Evolutionary conservation across 2,113 vertebrate species (phyloP), one percentile per base, ranked within the genome.

Genomic region (Ia io): DNA sequence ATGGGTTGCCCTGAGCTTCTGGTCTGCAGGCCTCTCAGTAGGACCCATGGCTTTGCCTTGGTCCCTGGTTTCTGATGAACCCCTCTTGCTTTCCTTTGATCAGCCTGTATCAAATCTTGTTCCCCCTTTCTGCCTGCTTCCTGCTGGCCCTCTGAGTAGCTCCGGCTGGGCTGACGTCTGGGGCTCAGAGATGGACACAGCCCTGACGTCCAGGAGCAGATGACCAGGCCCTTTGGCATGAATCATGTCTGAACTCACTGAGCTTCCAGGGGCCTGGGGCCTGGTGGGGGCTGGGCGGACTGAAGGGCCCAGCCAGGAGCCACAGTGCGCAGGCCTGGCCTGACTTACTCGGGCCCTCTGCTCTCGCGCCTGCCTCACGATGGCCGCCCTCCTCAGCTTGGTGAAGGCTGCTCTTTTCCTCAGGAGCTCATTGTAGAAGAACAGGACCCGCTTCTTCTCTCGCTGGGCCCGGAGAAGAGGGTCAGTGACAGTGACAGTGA

Each of bases 391-490:
- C 71, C 98, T 98, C 30, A 98, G 97, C 0, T 91, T 32, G 2
- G 98, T 7, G 32, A 98, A 99, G 13, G 92, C 96, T 6, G 95
- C 97, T 20, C 97, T 97, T 84, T 97, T 98, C 56, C 97, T 98
- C 59, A 99, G 69, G 69, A 98, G 97, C 10, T 99, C 98, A 53
- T 99, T 99, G 97, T 99, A 99, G 47, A 99, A 96, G 95, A 99
- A 99, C 56, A 99, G 93, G 71, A 98, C 82, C 0, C 99, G 97
- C 65, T 82, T 97, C 98, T 99, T 99, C 98, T 99, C 99, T 88
- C 99, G 95, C 99, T 99, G 97, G 35, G 0, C 35, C 28, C 2
- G 53, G 73, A 78, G 44, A 10, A 42, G 70, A 23, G 18, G 16
- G 53, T 47, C 65, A 53, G 0, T 2, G 35, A 30, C 0, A 16